Evolutionary conservation across 2,113 vertebrate genomes (phyloP), one percentile per base, ranked within the genome.

Genomic region (Sitta europaea): DNA sequence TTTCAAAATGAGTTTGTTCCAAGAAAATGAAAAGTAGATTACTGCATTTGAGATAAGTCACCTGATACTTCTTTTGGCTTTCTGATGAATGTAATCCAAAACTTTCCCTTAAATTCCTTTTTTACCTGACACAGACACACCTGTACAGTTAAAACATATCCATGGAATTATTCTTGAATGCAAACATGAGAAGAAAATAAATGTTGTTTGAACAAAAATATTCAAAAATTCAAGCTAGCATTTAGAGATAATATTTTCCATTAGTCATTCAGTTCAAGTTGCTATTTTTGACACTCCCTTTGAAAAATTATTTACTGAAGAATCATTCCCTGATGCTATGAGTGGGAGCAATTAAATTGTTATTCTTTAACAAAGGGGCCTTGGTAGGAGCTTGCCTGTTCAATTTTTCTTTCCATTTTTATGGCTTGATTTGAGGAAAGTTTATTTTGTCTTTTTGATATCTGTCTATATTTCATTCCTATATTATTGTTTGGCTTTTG

Each of bases 391-490:
- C 50, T 94, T 80, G 22, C 9, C 25, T 86, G n/a, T 54, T 35
- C 12, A 43, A 66, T 57, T 40, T 73, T 86, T 54, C 14, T 86
- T 16, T 83, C 28, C 11, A 28, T 59, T 92, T 90, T 79, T 68
- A 79, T 57, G 19, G 55, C 28, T 15, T 72, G 19, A 53, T 92
- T 79, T 85, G 57, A 84, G 6, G 25, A 18, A 84, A 66, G 14
- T 6, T 78, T 92, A 84, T 79, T 91, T 89, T 71, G 31, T 12
- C 17, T 74, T 87, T 94, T 67, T 84, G 40, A 40, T 78, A 87
- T 63, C 38, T 59, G 29, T 27, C 40, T 85, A 25, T 91, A 71
- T 93, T 86, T 91, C 78, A 75, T 78, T 85, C 45, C 43, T 71
- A 45, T 13, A 42, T 65, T 88, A 71, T 62, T 77, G 10, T 11